phyloP scores from a whole-genome alignment of 2,797 vertebrate species.

The Epinephelus malabaricus region DNA sequence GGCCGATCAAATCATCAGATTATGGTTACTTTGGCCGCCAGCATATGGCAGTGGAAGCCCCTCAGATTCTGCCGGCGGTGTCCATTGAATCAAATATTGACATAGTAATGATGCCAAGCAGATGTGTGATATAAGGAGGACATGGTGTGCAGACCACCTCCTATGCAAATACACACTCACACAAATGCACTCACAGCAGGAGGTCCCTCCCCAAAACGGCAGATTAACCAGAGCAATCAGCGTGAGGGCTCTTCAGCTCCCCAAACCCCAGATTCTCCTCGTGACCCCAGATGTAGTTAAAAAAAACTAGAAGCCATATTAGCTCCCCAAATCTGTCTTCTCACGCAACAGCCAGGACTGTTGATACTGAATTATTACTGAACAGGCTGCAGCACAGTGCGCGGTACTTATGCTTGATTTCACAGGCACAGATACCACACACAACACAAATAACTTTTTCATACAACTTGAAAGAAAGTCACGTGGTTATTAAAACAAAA shows the following conservation, averaged over 20 bases:
- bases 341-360: constrained; percentile 44
- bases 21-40: constrained; percentile 60
- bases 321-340: constrained; percentile 53
- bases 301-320: constrained; percentile 43
- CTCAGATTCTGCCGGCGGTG: constrained; percentile 19
- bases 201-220: constrained; percentile 53
- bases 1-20: constrained; percentile 63
- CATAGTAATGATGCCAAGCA: constrained; percentile 73
- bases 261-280: constrained; percentile 58
- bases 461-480: background rate
- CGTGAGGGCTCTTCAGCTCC: constrained; percentile 36
- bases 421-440: constrained; percentile 4
- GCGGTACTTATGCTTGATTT: constrained; percentile 11
- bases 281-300: constrained; percentile 55
- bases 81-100: constrained; percentile 60
- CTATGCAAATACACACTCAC: constrained; percentile 36
- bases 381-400: background rate
- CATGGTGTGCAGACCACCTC: constrained; percentile 68
- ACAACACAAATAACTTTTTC: background rate
- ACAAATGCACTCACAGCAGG: constrained; percentile 69
- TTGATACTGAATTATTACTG: constrained; percentile 40
- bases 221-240: constrained; percentile 80
- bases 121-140: constrained; percentile 73
- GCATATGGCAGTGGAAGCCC: constrained; percentile 52
- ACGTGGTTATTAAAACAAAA: background rate